Conservation (phyloP, 2,888 invertebrate genomes). For the Lithophane leautieri region DNA sequence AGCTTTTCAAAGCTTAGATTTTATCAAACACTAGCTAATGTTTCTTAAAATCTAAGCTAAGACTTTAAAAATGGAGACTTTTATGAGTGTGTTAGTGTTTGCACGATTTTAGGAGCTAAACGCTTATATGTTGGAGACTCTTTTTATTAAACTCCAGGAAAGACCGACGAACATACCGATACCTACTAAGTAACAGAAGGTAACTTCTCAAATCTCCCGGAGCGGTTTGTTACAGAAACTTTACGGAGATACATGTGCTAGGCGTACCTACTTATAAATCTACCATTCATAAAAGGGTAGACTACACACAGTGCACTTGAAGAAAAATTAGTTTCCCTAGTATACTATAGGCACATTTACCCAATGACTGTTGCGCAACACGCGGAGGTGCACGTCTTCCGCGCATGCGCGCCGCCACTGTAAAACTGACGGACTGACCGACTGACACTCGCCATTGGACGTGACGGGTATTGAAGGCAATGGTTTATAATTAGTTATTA, state of each 20-base stretch:
- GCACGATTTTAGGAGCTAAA: not conserved
- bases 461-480: not conserved
- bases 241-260: not conserved
- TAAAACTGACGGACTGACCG: slow-evolving; percentile 26
- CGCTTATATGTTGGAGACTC: not conserved
- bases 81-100: not conserved
- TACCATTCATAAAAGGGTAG: not conserved
- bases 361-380: slow-evolving; percentile 51
- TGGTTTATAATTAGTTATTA: no score
- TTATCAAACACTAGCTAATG: no score
- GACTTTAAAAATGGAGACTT: not conserved
- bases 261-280: not conserved
- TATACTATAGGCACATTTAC: slow-evolving; percentile 44
- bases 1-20: no score
- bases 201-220: not conserved
- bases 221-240: not conserved
- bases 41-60: not conserved
- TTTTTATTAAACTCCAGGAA: not conserved
- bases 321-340: not conserved
- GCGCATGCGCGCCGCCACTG: slow-evolving; percentile 34
- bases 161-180: not conserved
- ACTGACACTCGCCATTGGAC: slow-evolving; percentile 29
- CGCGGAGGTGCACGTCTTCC: slow-evolving; percentile 57
- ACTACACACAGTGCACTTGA: not conserved
- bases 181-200: not conserved